These are phyloP conservation scores for Lagodon rhomboides DNA, from an alignment of 2,797 vertebrate species.

Conservation along the genomic window DNA sequence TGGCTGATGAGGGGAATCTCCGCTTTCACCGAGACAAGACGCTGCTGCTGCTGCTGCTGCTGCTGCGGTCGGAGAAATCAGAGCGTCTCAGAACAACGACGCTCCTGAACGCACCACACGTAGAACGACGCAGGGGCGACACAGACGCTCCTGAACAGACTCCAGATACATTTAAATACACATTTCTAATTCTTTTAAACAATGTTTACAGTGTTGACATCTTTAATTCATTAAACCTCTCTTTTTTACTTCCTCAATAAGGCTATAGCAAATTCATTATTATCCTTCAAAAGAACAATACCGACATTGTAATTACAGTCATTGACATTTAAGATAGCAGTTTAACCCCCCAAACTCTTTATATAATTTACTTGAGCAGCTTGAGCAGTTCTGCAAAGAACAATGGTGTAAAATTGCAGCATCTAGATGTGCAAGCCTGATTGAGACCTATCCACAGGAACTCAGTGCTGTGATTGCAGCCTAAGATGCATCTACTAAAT, in stretches of 20 bases:
- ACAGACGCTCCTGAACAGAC: slow-evolving; percentile 23
- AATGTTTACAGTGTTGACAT: background rate
- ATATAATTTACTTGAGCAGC: no score
- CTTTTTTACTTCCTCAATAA: background rate
- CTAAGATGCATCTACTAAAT: no score
- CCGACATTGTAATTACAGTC: background rate
- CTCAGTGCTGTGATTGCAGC: no score
- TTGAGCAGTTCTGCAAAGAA: no score
- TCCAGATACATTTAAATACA: background rate
- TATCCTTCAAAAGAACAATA: background rate
- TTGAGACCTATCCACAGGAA: no score
- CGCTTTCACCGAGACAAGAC: slow-evolving; percentile 39
- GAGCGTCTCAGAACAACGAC: slow-evolving; percentile 24
- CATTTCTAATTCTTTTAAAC: background rate
- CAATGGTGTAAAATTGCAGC: no score
- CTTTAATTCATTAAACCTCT: background rate
- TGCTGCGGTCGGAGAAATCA: slow-evolving; percentile 11
- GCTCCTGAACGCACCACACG: slow-evolving; percentile 64
- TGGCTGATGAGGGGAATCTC: slow-evolving; percentile 45
- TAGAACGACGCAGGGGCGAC: background rate
- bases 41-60: slow-evolving; percentile 36
- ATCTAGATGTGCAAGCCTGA: no score
- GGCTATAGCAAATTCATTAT: background rate
- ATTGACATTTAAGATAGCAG: no score
- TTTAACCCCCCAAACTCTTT: no score